These are phyloP conservation scores for Acholoe squamosa DNA, from an alignment of 2,888 invertebrate genomes.

Conservation along the genomic window DNA sequence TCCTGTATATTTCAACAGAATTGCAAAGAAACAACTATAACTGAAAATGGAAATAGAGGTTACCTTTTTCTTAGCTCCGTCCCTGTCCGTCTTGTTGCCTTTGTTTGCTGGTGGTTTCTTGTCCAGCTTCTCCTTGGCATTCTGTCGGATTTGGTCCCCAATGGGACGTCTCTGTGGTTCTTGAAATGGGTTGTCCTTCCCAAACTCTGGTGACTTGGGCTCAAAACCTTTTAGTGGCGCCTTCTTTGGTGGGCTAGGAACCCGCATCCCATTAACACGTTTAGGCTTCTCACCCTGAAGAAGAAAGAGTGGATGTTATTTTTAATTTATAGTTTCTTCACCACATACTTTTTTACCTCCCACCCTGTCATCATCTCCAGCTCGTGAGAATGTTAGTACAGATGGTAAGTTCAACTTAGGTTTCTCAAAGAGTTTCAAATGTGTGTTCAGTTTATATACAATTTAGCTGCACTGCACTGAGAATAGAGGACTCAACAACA, in stretches of 20 bases:
- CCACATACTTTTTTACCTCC: no score
- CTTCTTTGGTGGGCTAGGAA: constrained; percentile 52
- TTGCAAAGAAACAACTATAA: no score
- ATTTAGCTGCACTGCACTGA: no score
- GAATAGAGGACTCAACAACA: no score
- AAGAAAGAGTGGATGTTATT: background rate
- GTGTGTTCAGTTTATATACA: no score
- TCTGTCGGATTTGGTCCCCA: constrained; percentile 18
- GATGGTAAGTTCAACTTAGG: no score
- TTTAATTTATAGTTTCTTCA: background rate
- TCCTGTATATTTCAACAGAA: no score
- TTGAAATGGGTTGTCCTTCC: constrained; percentile 45
- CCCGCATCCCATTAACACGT: constrained; percentile 57
- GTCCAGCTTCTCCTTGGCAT: constrained; percentile 35
- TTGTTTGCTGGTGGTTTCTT: constrained; percentile 41
- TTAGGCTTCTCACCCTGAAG: constrained; percentile 2
- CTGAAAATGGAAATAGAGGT: background rate
- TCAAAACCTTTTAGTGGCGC: constrained; percentile 1
- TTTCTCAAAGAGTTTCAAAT: no score
- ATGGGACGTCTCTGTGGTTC: constrained; percentile 29
- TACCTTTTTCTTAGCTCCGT: constrained; percentile 20
- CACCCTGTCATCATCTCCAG: no score
- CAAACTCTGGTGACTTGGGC: constrained; percentile 36
- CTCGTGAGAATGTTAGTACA: no score
- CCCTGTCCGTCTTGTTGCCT: constrained; percentile 41